These are phyloP conservation scores for Galendromus occidentalis DNA, from an alignment of 1,140 invertebrate genomes.

Conservation along the genomic window DNA sequence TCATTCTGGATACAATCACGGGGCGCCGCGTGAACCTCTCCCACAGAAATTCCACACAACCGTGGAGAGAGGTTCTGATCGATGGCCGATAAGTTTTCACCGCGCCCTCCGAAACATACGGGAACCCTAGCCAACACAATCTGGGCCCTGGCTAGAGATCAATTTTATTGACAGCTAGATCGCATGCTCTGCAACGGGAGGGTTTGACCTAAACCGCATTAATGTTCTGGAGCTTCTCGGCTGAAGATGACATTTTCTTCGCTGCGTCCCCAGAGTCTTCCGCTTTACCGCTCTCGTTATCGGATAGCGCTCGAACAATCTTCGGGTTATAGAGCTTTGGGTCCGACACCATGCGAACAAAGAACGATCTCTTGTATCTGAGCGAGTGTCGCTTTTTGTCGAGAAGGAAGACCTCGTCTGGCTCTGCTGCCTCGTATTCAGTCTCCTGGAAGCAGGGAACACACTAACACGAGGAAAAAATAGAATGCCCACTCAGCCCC, in stretches of 20 bases:
- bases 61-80: too few species aligned
- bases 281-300: neutral
- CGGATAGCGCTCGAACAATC: conserved; percentile 23
- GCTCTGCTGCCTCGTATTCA: conserved; percentile 22
- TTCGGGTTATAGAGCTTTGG: conserved; percentile 86
- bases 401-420: conserved; percentile 26
- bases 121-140: too few species aligned
- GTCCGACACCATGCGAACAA: conserved; percentile 82
- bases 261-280: neutral
- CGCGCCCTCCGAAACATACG: too few species aligned
- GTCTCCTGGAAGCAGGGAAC: conserved; percentile 10
- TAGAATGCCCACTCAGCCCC: too few species aligned
- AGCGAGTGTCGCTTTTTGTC: conserved; percentile 43
- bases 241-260: conserved; percentile 2
- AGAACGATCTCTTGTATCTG: conserved; percentile 75
- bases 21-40: too few species aligned
- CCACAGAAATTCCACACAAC: too few species aligned
- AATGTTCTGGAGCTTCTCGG: conserved; percentile 3
- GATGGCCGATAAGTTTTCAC: too few species aligned
- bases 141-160: too few species aligned
- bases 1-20: too few species aligned
- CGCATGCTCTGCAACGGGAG: too few species aligned
- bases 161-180: too few species aligned
- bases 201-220: too few species aligned
- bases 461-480: neutral